Evolutionary conservation across 2,888 invertebrate genomes (phyloP).

Genomic region (Cyclophora albipunctata): DNA sequence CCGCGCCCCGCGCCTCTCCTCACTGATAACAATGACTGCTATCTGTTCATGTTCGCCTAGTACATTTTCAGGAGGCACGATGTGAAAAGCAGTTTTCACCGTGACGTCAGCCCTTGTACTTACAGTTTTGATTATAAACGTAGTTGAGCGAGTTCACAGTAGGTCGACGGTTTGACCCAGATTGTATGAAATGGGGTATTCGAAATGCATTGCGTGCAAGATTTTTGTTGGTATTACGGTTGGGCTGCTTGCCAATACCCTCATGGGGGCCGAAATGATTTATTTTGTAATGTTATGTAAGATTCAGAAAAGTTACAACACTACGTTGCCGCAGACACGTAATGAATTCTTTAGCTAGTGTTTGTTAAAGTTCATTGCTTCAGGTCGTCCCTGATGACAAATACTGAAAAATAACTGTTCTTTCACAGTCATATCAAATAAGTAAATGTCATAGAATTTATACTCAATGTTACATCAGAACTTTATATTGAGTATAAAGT

Average conservation of each 20-base stretch:
- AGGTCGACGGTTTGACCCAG: constrained; percentile 12
- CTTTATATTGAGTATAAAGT: too few species aligned
- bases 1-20: constrained; percentile 29
- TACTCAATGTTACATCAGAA: too few species aligned
- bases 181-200: constrained; percentile 7
- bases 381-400: background rate
- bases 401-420: too few species aligned
- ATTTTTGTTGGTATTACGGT: constrained; percentile 17
- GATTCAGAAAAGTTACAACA: too few species aligned
- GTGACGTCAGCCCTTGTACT: constrained; percentile 24
- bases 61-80: constrained; percentile 59
- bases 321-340: background rate
- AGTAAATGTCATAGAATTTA: too few species aligned
- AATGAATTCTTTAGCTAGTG: constrained; percentile 9
- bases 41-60: constrained; percentile 59
- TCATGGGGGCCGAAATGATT: too few species aligned
- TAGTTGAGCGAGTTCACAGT: background rate
- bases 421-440: too few species aligned
- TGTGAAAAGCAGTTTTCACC: constrained; percentile 53
- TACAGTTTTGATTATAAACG: background rate
- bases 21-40: constrained; percentile 60
- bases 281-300: too few species aligned
- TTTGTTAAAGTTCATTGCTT: constrained; percentile 2
- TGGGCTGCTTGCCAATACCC: constrained; percentile 21
- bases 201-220: constrained; percentile 16